Percentiles rank a stretch among this genome's conserved stretches.
Evolutionary conservation across 1,140 invertebrate genomes (phyloP).

Genomic region (Saccostrea cuccullata): DNA sequence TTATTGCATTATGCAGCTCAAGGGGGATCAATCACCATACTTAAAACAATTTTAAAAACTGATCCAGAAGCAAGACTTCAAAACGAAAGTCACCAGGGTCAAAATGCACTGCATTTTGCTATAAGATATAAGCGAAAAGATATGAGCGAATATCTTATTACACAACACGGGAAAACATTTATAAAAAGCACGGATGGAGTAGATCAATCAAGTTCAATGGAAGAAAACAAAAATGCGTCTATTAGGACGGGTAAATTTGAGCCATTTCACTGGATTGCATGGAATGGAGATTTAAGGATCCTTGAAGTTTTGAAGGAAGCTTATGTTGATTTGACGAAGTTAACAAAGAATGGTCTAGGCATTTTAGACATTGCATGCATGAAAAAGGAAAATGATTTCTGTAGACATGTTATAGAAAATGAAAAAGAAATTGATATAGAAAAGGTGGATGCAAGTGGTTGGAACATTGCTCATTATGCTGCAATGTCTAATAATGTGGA

Average conservation of each 20-base stretch:
- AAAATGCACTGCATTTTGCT: neutral
- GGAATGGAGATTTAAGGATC: neutral
- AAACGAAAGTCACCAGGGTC: neutral
- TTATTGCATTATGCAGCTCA: neutral
- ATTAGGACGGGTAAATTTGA: neutral
- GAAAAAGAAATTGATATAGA: neutral
- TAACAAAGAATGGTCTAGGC: neutral
- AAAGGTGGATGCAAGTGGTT: neutral
- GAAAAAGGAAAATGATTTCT: neutral
- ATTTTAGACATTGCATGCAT: neutral
- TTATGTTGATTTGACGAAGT: neutral
- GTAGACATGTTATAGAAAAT: neutral
- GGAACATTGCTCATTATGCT: neutral
- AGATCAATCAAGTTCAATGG: no score
- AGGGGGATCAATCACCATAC: neutral
- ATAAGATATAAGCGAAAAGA: neutral
- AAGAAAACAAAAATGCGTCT: neutral
- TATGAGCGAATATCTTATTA: neutral
- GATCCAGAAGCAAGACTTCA: neutral
- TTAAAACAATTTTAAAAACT: neutral
- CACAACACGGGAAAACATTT: neutral
- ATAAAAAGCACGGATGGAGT: no score
- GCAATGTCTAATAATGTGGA: neutral
- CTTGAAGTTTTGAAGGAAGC: neutral
- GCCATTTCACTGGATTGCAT: neutral